Percentiles rank a stretch among this genome's conserved stretches.
These are phyloP conservation scores for Girardinichthys multiradiatus DNA, from an alignment of 2,113 vertebrate species.

Conservation along the genomic window DNA sequence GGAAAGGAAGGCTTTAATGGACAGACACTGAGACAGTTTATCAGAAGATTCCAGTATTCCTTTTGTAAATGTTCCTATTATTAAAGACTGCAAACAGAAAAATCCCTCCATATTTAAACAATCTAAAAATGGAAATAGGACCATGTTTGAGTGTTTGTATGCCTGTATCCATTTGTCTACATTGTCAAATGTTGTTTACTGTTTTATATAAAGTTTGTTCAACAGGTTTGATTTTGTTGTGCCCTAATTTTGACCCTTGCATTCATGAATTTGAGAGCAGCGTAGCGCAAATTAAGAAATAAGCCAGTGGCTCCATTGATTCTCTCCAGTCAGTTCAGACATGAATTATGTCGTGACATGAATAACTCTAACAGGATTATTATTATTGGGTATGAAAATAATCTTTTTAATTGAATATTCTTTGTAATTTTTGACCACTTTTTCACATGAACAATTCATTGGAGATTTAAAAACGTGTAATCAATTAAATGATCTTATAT, in stretches of 20 bases:
- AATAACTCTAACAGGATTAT: too few relatives aligned
- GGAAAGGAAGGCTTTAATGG: neutral
- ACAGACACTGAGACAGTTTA: neutral
- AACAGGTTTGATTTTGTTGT: neutral
- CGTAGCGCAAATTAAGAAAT: constrained; percentile 17
- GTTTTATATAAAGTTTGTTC: constrained; percentile 34
- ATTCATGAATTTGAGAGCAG: constrained; percentile 48
- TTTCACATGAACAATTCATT: too few relatives aligned
- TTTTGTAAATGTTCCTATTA: neutral
- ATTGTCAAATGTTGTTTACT: constrained; percentile 17
- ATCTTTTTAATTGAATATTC: too few relatives aligned
- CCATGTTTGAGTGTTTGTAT: neutral
- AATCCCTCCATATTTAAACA: neutral
- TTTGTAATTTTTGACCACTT: too few relatives aligned
- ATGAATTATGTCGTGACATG: too few relatives aligned
- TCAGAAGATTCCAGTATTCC: neutral
- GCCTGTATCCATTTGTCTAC: constrained; percentile 9
- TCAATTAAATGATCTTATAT: too few relatives aligned
- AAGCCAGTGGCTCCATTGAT: constrained; percentile 66
- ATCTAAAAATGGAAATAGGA: neutral
- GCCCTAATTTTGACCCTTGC: neutral
- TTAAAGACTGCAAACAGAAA: constrained; percentile 2
- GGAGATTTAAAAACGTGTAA: too few relatives aligned
- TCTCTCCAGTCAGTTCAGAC: constrained; percentile 21
- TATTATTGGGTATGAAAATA: too few relatives aligned